Base-by-base conservation (phyloP, 2,888 invertebrate species). In the Mayetiola destructor region DNA sequence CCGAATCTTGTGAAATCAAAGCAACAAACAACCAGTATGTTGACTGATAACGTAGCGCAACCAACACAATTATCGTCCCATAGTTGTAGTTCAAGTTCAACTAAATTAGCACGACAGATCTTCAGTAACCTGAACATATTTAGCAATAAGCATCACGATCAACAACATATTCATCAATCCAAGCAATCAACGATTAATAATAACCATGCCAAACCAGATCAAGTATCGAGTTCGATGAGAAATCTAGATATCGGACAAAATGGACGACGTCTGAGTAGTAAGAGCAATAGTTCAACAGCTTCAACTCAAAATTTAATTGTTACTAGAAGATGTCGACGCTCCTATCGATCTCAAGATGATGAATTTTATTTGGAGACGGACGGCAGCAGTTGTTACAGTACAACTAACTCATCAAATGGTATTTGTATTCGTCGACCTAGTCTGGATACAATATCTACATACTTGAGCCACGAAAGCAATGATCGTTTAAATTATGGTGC, bases 391-490 rank as follows among this genome's bases (percentile, higher is more conserved):
- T 20, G 42, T 4, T 23, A 39, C 58, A 81, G 82, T 65, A 85
- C 86, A 67, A 81, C 84, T 55, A 82, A 85, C 64, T 85, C 85
- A 56, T 85, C 85, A 57, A 48, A 48, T 48, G 27, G 27, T 10
- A 27, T 27, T 9, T 23, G 48, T 10, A 84, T 83, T 48, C 76
- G 89, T 14, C 75, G 89, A 20, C 89, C 88, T 58, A 88, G 88
- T 68, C 82, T 89, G 40, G 90, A 90, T 69, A 90, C 90, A 12
- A 87, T 90, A 30, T 89, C 89, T 59, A 90, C 90, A 0, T 90
- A 90, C 76, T 78, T 90, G 64, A 89, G 89, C 68, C 88, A 85
- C 62, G 88, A 88, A 71, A 88, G 86, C 74, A 81, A 84, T 68
- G 83, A 82, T 61, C 82, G 82, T 65, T 32, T 37, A 35, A 55